Base-by-base conservation (phyloP, 2,888 invertebrate genomes). In the Drosophila lacicola region DNA sequence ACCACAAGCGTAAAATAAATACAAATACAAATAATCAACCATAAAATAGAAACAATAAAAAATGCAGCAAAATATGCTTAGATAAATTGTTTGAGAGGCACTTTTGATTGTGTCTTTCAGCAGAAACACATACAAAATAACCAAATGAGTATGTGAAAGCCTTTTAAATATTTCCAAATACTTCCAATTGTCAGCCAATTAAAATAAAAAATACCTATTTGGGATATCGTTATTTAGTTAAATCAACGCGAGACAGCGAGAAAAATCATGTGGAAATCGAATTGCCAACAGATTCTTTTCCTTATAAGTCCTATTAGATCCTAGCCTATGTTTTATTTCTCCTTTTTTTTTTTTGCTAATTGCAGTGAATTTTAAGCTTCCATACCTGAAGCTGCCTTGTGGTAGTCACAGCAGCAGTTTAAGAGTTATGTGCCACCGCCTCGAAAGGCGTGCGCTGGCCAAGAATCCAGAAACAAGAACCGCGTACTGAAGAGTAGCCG, bases 331-430 rank as follows among this genome's bases (percentile, higher is more conserved):
- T 10, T 29, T n/a, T 50, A 2, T 25, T 41, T 2, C 10, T 21
- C 8, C 3, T 56, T 45, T 37, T 45, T 58, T 29, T 14, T 19
- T 61, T 34, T 63, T 45, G 72, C 65, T 87, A 88, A 83, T 88
- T 83, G 78, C 66, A 64, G 14, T 54, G 42, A 47, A 54, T 46
- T 65, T 78, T 75, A 42, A 60, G 70, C 60, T 63, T 57, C 34
- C 60, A 70, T 56, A 53, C 58, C 36, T 54, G 13, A 50, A 78
- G 70, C 66, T 63, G 62, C 10, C 19, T 74, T 74, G 64, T 49
- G 54, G 68, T 51, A 54, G 63, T 34, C 56, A 60, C 51, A 33
- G 45, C 41, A 53, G 53, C 58, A 37, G 56, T 50, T 60, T 50
- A 29, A 54, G 53, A 53, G 49, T 63, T 55, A 61, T 74, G 42